A percentile compares a stretch with the other conserved stretches of the same genome.
phyloP scores from a whole-genome alignment of 2,797 vertebrate genomes.

The Clarias fuscus region DNA sequence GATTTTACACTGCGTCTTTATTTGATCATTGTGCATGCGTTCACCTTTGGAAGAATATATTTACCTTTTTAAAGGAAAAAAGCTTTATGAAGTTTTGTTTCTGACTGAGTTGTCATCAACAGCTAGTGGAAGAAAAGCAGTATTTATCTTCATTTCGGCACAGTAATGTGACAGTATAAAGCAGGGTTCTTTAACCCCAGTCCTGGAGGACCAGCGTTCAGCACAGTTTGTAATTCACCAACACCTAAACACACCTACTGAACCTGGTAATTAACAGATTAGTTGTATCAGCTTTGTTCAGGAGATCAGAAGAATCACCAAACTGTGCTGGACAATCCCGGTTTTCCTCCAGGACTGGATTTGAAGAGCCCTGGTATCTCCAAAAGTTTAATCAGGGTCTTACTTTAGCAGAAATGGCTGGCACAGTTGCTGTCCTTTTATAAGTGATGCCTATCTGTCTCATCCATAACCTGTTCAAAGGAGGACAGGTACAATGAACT shows the following conservation, averaged over 20 bases:
- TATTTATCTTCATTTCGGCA: not conserved
- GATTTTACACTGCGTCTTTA: not conserved
- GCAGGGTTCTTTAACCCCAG: too few relatives aligned
- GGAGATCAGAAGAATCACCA: too few relatives aligned
- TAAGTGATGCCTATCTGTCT: constrained; percentile 81
- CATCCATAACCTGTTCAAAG: constrained; percentile 83
- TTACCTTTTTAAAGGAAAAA: constrained; percentile 91
- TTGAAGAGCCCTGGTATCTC: too few relatives aligned
- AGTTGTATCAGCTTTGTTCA: too few relatives aligned
- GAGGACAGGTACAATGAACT: not conserved
- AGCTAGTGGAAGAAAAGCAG: constrained; percentile 67
- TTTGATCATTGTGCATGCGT: not conserved
- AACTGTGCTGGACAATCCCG: too few relatives aligned
- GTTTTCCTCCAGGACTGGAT: too few relatives aligned
- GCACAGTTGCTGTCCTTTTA: constrained; percentile 89
- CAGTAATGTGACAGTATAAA: not conserved
- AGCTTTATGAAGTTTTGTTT: constrained; percentile 83
- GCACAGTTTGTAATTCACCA: too few relatives aligned
- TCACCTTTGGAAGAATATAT: not conserved
- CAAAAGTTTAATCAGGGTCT: constrained; percentile 15
- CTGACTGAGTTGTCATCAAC: constrained; percentile 74
- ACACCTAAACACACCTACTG: too few relatives aligned
- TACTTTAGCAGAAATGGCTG: constrained; percentile 93
- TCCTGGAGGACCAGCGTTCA: too few relatives aligned
- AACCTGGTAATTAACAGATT: too few relatives aligned